Evolutionary conservation across 2,797 vertebrate genomes (phyloP).

Genomic region (Sarcoramphus papa): DNA sequence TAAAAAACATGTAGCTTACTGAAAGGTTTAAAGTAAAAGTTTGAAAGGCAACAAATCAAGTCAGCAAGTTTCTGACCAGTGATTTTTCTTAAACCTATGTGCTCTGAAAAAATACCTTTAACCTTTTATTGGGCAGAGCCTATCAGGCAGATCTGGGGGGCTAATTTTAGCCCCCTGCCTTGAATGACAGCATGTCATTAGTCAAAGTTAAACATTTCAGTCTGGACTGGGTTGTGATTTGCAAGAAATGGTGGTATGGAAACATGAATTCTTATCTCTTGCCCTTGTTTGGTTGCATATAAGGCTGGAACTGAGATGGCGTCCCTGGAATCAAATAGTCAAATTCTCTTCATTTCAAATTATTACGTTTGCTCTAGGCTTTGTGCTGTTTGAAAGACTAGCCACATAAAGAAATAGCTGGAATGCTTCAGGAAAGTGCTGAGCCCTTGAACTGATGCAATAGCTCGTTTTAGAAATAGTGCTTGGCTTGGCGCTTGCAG

Average conservation of each 20-base stretch:
- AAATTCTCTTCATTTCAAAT: background rate
- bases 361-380: conserved; percentile 6
- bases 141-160: background rate
- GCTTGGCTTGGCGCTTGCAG: background rate
- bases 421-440: background rate
- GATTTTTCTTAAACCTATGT: fast-evolving
- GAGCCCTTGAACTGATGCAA: conserved; percentile 9
- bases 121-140: background rate
- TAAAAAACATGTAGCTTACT: background rate
- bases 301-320: background rate
- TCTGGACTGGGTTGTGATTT: background rate
- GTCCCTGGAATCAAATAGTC: background rate
- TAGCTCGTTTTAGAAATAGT: background rate
- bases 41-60: background rate
- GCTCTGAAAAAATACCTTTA: background rate
- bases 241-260: background rate
- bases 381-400: background rate
- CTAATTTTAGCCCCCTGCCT: background rate
- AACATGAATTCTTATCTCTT: background rate
- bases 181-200: fast-evolving
- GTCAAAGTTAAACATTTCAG: background rate
- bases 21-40: background rate
- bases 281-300: background rate
- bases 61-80: background rate
- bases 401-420: conserved; percentile 29